phyloP scores from a whole-genome alignment of 2,888 invertebrate species.

The Caenorhabditis angaria region DNA sequence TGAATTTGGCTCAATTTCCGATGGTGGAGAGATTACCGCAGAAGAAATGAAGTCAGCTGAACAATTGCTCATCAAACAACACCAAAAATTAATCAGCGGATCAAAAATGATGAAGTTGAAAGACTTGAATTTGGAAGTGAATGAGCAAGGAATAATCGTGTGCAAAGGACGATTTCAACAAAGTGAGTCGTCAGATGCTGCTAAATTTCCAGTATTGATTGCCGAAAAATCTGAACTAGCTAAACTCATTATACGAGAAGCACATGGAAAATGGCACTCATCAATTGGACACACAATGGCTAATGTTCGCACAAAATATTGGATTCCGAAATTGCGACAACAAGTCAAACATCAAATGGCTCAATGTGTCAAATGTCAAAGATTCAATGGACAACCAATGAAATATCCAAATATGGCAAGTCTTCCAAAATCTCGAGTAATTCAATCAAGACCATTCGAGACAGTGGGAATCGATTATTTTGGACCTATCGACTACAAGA shows the following conservation, averaged over 20 bases:
- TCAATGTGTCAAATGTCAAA: conserved; percentile 13
- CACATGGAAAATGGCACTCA: not conserved
- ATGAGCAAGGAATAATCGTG: too few species aligned
- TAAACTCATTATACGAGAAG: not conserved
- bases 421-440: conserved; percentile 15
- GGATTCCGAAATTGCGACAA: not conserved
- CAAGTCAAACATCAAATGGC: not conserved
- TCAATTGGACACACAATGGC: not conserved
- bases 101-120: too few species aligned
- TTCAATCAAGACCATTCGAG: conserved; percentile 12
- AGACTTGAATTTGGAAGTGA: too few species aligned
- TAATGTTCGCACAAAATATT: not conserved
- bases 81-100: too few species aligned
- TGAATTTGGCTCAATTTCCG: too few species aligned
- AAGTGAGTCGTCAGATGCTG: not conserved
- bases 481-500: conserved; percentile 10
- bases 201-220: not conserved
- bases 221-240: not conserved
- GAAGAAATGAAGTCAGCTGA: too few species aligned
- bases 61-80: too few species aligned
- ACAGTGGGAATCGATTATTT: conserved; percentile 21
- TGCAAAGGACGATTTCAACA: not conserved
- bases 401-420: conserved; percentile 13
- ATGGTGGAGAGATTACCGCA: too few species aligned
- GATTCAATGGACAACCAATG: conserved; percentile 14